These are phyloP conservation scores for Chondrilla cf. caribensis DNA, from an alignment of 37 sponge, comb jelly and placozoan species.

Conservation along the genomic window DNA sequence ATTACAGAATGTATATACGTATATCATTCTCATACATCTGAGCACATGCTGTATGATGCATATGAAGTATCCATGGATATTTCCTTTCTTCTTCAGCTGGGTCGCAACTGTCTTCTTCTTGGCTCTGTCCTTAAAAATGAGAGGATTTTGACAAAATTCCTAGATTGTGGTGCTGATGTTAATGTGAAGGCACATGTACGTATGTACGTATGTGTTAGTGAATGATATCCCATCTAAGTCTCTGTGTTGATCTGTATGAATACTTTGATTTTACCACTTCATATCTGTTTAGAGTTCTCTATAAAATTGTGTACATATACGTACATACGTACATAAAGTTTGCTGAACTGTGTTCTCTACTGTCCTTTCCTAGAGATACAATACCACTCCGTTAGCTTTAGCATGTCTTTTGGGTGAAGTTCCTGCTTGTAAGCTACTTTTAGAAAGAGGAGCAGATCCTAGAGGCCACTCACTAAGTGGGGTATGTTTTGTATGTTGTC, in stretches of 20 bases:
- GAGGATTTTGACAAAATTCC: not conserved
- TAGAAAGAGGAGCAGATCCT: not conserved
- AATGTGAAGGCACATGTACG: not conserved
- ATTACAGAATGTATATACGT: too few relatives aligned
- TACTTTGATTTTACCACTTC: too few relatives aligned
- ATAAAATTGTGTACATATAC: too few relatives aligned
- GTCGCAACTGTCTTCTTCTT: not conserved
- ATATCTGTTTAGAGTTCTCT: too few relatives aligned
- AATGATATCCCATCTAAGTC: not conserved
- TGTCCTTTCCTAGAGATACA: not conserved
- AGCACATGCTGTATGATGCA: not conserved
- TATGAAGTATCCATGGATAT: not conserved
- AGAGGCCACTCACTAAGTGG: not conserved
- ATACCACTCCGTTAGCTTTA: not conserved
- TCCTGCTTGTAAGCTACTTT: not conserved
- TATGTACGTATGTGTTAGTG: not conserved
- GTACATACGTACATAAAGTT: too few relatives aligned
- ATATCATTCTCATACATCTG: too few relatives aligned
- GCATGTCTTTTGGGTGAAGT: conserved; percentile 6
- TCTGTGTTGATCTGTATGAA: not conserved
- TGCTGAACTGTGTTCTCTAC: too few relatives aligned
- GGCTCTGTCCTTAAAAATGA: not conserved
- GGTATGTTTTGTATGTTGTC: not conserved
- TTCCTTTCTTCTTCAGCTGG: not conserved
- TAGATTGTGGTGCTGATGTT: not conserved